These are phyloP conservation scores for Momotus momota DNA, from an alignment of 2,797 vertebrate species.

Conservation along the genomic window DNA sequence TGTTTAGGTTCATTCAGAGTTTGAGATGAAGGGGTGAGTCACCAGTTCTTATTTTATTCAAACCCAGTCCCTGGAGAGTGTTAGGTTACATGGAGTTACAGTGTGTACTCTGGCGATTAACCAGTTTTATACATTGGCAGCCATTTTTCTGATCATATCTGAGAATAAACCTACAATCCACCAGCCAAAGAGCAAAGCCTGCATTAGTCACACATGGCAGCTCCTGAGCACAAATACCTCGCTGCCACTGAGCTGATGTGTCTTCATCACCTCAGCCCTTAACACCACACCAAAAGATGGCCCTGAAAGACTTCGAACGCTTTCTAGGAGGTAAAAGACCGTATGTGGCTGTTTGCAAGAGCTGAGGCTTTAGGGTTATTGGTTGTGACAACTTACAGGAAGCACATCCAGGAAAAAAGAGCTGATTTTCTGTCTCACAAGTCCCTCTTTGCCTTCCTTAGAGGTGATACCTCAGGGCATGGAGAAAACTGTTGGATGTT, in stretches of 20 bases:
- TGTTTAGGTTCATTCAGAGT: constrained; percentile 51
- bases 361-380: background rate
- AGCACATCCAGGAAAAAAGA: background rate
- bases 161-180: background rate
- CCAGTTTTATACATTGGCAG: background rate
- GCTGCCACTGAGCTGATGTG: accelerated
- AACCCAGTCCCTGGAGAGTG: background rate
- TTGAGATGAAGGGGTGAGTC: constrained; percentile 31
- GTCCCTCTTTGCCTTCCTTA: background rate
- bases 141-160: background rate
- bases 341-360: accelerated
- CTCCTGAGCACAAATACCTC: accelerated
- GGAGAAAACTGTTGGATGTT: background rate
- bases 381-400: accelerated
- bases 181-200: background rate
- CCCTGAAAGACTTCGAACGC: background rate
- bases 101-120: background rate
- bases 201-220: accelerated
- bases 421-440: background rate
- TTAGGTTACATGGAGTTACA: background rate
- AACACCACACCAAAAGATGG: background rate
- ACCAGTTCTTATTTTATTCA: constrained; percentile 13
- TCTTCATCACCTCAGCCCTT: background rate
- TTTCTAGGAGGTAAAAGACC: background rate
- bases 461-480: background rate